Conservation (phyloP, 2,797 vertebrate genomes). For the Heteromormyrus szaboi region DNA sequence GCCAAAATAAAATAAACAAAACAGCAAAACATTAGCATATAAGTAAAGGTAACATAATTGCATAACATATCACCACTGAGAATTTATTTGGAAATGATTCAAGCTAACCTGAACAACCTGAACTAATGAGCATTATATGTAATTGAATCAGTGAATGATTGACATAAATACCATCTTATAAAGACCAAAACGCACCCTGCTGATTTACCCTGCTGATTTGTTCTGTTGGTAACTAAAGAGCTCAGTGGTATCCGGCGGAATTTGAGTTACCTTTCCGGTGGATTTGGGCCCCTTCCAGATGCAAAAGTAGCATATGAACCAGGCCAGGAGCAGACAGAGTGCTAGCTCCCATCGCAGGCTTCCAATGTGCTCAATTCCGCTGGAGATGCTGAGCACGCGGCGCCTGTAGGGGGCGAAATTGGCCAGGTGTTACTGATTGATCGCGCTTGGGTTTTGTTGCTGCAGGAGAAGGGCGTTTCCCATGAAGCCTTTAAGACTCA, state of each 20-base stretch:
- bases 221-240: neutral
- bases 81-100: constrained; percentile 1
- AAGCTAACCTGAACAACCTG: neutral
- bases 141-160: neutral
- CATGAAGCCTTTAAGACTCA: neutral
- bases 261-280: constrained; percentile 84
- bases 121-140: neutral
- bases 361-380: constrained; percentile 91
- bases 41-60: neutral
- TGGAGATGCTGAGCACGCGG: constrained; percentile 87
- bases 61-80: neutral
- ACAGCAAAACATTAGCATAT: neutral
- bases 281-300: constrained; percentile 99
- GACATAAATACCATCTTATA: neutral
- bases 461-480: neutral
- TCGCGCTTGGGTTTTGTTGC: too few species aligned
- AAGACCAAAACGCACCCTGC: neutral
- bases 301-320: constrained; percentile 99
- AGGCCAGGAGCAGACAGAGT: constrained; percentile 86
- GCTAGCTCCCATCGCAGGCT: constrained; percentile 91
- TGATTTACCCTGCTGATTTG: neutral
- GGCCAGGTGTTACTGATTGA: neutral
- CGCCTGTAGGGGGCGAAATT: constrained; percentile 57
- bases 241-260: neutral
- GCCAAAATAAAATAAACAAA: constrained; percentile 4